A percentile compares a stretch with the other conserved stretches of the same genome.
Evolutionary conservation across 2,888 invertebrate genomes (phyloP).

Genomic region (Drosophila koepferae): DNA sequence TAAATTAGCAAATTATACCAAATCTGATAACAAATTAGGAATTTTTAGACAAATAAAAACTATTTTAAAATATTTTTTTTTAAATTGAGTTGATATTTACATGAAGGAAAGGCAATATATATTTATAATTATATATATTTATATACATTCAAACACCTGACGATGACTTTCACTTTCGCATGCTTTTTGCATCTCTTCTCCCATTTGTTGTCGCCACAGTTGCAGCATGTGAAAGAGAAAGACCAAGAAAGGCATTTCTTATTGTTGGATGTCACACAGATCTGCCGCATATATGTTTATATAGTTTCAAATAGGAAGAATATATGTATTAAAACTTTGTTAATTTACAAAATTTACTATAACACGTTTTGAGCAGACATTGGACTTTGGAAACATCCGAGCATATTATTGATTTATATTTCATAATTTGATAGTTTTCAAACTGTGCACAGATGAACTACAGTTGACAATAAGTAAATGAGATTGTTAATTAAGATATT

Average conservation of each 20-base stretch:
- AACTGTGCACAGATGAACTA: background rate
- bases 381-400: too few relatives aligned
- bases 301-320: too few relatives aligned
- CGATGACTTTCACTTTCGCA: constrained; percentile 51
- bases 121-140: background rate
- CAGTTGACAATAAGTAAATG: background rate
- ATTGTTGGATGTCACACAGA: constrained; percentile 3
- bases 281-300: too few relatives aligned
- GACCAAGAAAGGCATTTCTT: constrained; percentile 12
- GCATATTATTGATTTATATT: too few relatives aligned
- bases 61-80: background rate
- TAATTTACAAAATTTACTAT: too few relatives aligned
- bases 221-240: background rate
- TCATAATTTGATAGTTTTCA: too few relatives aligned
- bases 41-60: background rate
- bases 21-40: background rate
- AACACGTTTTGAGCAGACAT: too few relatives aligned
- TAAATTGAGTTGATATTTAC: background rate
- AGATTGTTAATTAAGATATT: background rate
- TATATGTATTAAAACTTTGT: too few relatives aligned
- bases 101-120: constrained; percentile 11
- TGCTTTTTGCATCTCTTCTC: constrained; percentile 29
- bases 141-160: constrained; percentile 44
- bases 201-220: constrained; percentile 12
- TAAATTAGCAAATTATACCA: background rate